phyloP scores from a whole-genome alignment of 2,113 vertebrate genomes.

The Procavia capensis region DNA sequence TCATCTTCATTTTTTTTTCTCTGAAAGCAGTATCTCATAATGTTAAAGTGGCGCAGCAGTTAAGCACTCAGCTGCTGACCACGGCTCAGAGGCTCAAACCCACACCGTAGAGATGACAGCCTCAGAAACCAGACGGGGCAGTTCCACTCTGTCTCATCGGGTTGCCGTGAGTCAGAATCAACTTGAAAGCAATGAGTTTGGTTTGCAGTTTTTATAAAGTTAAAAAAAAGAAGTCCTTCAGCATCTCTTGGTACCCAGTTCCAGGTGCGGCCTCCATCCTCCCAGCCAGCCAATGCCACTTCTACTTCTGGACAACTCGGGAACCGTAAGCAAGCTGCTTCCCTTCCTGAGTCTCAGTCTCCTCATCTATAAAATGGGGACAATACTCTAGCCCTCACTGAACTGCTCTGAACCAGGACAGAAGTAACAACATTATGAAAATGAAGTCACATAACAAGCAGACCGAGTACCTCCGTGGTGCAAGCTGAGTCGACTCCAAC shows the following conservation, averaged over 20 bases:
- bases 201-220: background rate
- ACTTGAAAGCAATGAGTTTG: background rate
- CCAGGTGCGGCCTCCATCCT: accelerated
- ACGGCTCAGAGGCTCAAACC: no score
- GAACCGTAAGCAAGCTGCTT: background rate
- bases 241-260: background rate
- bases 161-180: background rate
- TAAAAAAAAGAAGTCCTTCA: background rate
- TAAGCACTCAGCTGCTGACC: no score
- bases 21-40: background rate
- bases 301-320: no score
- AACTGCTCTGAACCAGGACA: background rate
- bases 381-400: background rate
- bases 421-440: accelerated
- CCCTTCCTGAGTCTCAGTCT: background rate
- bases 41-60: background rate
- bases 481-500: background rate
- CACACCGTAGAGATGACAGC: background rate
- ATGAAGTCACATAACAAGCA: background rate
- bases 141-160: background rate
- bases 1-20: background rate
- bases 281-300: background rate
- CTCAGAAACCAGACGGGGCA: background rate
- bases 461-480: background rate
- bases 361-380: background rate